A percentile compares a stretch with the other conserved stretches of the same genome.
These are phyloP conservation scores for Stenodema calcarata DNA, from an alignment of 2,888 invertebrate species.

Conservation along the genomic window DNA sequence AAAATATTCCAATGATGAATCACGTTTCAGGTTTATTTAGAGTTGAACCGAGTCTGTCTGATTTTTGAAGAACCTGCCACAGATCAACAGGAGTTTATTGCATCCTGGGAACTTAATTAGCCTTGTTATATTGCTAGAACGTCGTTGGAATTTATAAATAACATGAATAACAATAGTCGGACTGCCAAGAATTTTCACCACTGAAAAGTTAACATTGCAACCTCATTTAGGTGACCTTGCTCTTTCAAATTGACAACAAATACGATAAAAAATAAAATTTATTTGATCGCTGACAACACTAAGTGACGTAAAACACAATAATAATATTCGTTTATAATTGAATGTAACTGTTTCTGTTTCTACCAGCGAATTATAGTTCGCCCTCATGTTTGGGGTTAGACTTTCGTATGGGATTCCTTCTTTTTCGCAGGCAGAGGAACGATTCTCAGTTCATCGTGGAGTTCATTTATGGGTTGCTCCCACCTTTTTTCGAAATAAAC, in stretches of 20 bases:
- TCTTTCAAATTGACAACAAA: too few relatives aligned
- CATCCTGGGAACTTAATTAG: too few relatives aligned
- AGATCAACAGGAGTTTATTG: too few relatives aligned
- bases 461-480: conserved; percentile 83
- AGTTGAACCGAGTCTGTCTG: not conserved
- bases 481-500: conserved; percentile 93
- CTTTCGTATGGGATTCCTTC: not conserved
- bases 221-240: too few relatives aligned
- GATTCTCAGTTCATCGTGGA: conserved; percentile 77
- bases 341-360: not conserved
- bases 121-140: too few relatives aligned
- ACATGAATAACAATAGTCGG: too few relatives aligned
- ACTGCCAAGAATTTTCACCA: too few relatives aligned
- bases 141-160: too few relatives aligned
- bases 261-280: too few relatives aligned
- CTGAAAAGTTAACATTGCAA: too few relatives aligned
- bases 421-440: not conserved
- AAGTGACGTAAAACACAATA: not conserved
- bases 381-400: not conserved
- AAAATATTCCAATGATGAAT: too few relatives aligned
- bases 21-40: not conserved
- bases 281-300: too few relatives aligned
- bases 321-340: not conserved
- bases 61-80: not conserved
- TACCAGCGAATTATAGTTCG: not conserved